Conservation (phyloP, 2,797 vertebrate species). For the Knipowitschia caucasica region DNA sequence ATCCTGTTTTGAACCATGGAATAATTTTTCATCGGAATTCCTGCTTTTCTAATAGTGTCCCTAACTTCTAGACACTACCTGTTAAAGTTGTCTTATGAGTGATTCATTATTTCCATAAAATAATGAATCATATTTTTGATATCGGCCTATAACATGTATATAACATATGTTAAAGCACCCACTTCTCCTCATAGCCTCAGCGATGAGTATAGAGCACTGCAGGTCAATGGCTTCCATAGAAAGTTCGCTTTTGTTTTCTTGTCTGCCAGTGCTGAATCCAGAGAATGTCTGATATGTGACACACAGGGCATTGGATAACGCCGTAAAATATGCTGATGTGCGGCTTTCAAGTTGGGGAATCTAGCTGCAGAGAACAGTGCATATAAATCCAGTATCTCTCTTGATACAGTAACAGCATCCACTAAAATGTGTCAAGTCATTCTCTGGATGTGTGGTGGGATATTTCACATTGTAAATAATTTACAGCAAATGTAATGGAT, state of each 20-base stretch:
- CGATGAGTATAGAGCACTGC: conserved; percentile 45
- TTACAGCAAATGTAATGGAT: too few relatives aligned
- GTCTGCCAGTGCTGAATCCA: conserved; percentile 71
- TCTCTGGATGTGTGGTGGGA: background rate
- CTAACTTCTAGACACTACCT: too few relatives aligned
- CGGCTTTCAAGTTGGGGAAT: conserved; percentile 61
- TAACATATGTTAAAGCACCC: conserved; percentile 19
- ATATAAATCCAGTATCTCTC: conserved; percentile 29
- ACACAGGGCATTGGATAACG: conserved; percentile 53
- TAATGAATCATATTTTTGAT: background rate
- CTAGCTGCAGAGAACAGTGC: conserved; percentile 32
- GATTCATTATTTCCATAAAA: too few relatives aligned
- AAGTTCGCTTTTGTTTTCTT: conserved; percentile 74
- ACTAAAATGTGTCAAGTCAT: background rate
- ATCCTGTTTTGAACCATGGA: too few relatives aligned
- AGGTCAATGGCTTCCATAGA: conserved; percentile 68
- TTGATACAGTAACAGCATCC: background rate
- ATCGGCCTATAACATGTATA: conserved; percentile 43
- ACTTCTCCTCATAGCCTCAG: conserved; percentile 30
- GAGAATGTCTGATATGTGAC: conserved; percentile 69
- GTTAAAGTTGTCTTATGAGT: too few relatives aligned
- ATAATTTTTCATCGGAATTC: too few relatives aligned
- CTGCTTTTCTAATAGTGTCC: too few relatives aligned
- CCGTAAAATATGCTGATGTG: conserved; percentile 63
- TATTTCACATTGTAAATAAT: too few relatives aligned